phyloP scores from a whole-genome alignment of 2,113 vertebrate species.

The human (Homo sapiens) region DNA sequence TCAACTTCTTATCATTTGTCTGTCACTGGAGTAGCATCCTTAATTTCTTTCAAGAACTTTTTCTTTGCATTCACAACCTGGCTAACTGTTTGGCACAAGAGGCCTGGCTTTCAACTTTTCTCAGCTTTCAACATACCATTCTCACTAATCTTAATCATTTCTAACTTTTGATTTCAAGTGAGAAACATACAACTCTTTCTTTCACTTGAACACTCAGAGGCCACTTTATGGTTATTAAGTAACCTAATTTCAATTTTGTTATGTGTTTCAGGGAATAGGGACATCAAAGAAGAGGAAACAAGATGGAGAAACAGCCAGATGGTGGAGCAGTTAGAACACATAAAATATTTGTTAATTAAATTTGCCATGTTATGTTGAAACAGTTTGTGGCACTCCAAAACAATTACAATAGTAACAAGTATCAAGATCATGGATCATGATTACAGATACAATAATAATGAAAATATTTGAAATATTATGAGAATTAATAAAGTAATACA shows the following conservation, averaged over 20 bases:
- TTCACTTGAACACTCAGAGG: not conserved
- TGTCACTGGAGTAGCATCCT: not conserved
- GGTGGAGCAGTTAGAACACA: not conserved
- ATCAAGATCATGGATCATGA: not conserved
- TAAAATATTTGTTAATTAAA: not conserved
- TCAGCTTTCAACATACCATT: not conserved
- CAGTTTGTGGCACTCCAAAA: not conserved
- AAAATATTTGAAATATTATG: not conserved
- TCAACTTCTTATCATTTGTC: not conserved
- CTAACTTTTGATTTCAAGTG: not conserved
- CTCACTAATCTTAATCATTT: not conserved
- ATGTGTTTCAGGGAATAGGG: not conserved
- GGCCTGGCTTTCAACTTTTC: not conserved
- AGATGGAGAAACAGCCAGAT: not conserved
- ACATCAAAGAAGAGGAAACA: not conserved
- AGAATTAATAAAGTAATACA: not conserved
- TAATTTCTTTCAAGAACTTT: not conserved
- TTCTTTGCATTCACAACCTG: not conserved
- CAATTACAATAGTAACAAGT: not conserved
- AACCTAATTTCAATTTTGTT: not conserved
- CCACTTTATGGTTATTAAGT: not conserved
- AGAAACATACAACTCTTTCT: not conserved
- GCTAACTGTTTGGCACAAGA: not conserved
- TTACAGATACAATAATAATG: not conserved
- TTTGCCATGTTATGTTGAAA: not conserved